Percentiles rank a stretch among this genome's conserved stretches.
Evolutionary conservation across 1,140 invertebrate genomes (phyloP).

Genomic region (Eciton burchellii): DNA sequence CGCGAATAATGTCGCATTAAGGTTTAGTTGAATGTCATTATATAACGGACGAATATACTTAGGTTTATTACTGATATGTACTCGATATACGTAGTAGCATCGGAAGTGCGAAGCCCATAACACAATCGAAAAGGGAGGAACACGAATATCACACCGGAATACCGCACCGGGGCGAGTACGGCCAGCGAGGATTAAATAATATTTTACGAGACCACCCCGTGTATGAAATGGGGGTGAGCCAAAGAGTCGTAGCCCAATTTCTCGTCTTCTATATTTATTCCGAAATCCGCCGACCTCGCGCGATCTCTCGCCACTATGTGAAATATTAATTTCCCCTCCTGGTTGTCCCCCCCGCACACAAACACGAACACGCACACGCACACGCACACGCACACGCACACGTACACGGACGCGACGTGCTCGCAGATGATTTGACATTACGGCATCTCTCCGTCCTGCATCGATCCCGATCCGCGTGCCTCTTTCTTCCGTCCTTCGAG

Average conservation of each 20-base stretch:
- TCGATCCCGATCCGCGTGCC: conserved; percentile 10
- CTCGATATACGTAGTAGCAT: conserved; percentile 60
- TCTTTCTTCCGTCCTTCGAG: conserved; percentile 48
- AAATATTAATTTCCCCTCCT: conserved; percentile 86
- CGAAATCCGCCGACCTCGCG: conserved; percentile 48
- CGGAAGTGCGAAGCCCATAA: conserved; percentile 41
- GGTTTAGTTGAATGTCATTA: conserved; percentile 68
- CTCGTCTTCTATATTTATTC: conserved; percentile 69
- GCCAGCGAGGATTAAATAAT: conserved; percentile 85
- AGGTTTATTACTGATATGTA: conserved; percentile 66
- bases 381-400: background rate
- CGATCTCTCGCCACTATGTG: conserved; percentile 60
- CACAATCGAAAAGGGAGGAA: conserved; percentile 40
- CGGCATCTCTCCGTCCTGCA: conserved; percentile 21
- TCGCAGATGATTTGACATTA: conserved; percentile 53
- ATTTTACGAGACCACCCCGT: conserved; percentile 74
- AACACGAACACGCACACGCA: conserved; percentile 12
- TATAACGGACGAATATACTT: conserved; percentile 66
- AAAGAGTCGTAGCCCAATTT: conserved; percentile 61
- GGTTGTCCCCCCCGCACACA: conserved; percentile 73
- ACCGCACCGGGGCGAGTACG: conserved; percentile 71
- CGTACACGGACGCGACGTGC: background rate
- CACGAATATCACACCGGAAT: conserved; percentile 48
- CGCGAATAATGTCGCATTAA: conserved; percentile 73
- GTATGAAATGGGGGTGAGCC: conserved; percentile 37